Conservation (phyloP, 2,797 vertebrate species). For the Enteromius afrohamiltoni region DNA sequence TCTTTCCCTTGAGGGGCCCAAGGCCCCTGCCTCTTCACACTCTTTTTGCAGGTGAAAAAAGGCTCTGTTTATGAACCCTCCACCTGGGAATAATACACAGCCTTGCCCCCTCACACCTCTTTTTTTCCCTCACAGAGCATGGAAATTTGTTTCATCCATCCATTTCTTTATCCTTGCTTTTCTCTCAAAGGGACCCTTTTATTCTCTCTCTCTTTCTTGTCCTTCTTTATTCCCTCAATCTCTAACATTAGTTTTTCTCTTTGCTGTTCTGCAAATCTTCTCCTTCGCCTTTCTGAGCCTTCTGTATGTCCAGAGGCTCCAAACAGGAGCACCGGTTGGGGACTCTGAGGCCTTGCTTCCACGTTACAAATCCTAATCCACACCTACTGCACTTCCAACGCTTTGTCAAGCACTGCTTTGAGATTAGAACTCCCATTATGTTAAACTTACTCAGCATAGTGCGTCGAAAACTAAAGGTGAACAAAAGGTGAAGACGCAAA, state of each 20-base stretch:
- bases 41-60: constrained; percentile 64
- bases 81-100: constrained; percentile 61
- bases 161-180: constrained; percentile 56
- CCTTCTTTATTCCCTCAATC: constrained; percentile 23
- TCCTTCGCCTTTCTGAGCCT: constrained; percentile 57
- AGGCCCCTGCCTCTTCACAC: constrained; percentile 57
- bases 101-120: constrained; percentile 51
- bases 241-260: constrained; percentile 42
- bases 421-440: constrained; percentile 20
- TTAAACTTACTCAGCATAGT: constrained; percentile 49
- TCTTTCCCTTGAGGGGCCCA: constrained; percentile 59
- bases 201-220: constrained; percentile 59
- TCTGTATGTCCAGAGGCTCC: constrained; percentile 44
- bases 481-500: constrained; percentile 20
- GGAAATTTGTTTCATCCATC: constrained; percentile 57
- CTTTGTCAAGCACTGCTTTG: constrained; percentile 28
- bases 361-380: constrained; percentile 56
- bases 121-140: constrained; percentile 49
- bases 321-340: constrained; percentile 30
- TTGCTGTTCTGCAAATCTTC: constrained; percentile 64
- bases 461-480: constrained; percentile 41
- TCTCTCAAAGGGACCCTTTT: constrained; percentile 64
- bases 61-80: constrained; percentile 59
- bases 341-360: constrained; percentile 57
- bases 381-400: constrained; percentile 9